phyloP scores from a whole-genome alignment of 2,888 invertebrate genomes.

The Conchocele bisecta region DNA sequence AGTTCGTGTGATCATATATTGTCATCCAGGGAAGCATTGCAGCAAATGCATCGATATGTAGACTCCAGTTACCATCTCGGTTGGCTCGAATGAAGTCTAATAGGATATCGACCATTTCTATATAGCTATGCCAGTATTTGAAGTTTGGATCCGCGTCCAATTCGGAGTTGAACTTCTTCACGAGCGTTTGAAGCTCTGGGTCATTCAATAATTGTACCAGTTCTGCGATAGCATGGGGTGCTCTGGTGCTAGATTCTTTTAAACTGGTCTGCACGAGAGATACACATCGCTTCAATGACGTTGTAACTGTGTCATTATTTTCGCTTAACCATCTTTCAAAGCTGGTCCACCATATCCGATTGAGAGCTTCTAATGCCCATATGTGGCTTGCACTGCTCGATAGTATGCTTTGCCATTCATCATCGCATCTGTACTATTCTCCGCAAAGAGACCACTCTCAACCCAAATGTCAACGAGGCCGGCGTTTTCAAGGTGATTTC shows the following conservation, averaged over 20 bases:
- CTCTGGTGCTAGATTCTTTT: too few relatives aligned
- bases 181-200: too few relatives aligned
- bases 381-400: constrained; percentile 26
- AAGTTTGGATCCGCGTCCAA: too few relatives aligned
- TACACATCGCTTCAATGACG: too few relatives aligned
- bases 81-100: constrained; percentile 36
- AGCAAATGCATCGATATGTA: constrained; percentile 39
- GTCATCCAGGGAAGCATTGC: constrained; percentile 45
- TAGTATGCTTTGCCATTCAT: constrained; percentile 25
- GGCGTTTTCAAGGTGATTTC: constrained; percentile 22
- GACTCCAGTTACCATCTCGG: constrained; percentile 41
- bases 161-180: too few relatives aligned
- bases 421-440: constrained; percentile 9
- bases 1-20: constrained; percentile 44
- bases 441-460: constrained; percentile 20
- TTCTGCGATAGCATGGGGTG: too few relatives aligned
- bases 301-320: too few relatives aligned
- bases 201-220: too few relatives aligned
- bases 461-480: constrained; percentile 30
- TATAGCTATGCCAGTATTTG: too few relatives aligned
- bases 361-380: constrained; percentile 13
- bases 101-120: too few relatives aligned
- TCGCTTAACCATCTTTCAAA: constrained; percentile 7
- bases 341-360: constrained; percentile 9
- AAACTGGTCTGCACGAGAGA: too few relatives aligned